Evolutionary conservation across 1,140 invertebrate genomes (phyloP).

Genomic region (Lethrus apterus): DNA sequence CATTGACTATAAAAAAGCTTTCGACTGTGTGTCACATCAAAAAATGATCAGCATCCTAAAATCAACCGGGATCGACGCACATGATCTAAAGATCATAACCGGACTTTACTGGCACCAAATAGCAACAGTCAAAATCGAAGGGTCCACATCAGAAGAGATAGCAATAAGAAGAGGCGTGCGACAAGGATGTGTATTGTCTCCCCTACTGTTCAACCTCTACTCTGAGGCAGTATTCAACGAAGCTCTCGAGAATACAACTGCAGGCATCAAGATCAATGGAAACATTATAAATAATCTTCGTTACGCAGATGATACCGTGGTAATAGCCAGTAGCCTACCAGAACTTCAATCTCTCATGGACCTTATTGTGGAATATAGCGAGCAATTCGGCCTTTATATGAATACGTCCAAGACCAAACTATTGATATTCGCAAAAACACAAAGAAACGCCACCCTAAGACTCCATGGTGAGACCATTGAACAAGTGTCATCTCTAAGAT

Average conservation of each 20-base stretch:
- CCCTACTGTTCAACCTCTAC: constrained; percentile 8
- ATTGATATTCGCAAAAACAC: constrained; percentile 17
- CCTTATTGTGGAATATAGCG: constrained; percentile 10
- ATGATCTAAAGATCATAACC: constrained; percentile 15
- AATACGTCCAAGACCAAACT: constrained; percentile 22
- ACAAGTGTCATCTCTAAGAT: no score
- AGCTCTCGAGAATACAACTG: constrained; percentile 14
- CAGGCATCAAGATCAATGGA: constrained; percentile 19
- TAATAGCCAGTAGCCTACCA: constrained; percentile 18
- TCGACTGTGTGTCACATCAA: constrained; percentile 9
- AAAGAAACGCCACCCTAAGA: no score
- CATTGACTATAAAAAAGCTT: constrained; percentile 25
- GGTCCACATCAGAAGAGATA: no score
- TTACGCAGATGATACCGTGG: constrained; percentile 26
- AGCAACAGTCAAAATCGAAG: no score
- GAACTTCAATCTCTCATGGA: constrained; percentile 19
- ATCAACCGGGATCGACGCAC: constrained; percentile 14
- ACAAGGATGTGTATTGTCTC: constrained; percentile 6
- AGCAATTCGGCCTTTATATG: constrained; percentile 16
- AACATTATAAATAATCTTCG: constrained; percentile 19
- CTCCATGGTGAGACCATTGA: no score
- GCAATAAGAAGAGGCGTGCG: background rate
- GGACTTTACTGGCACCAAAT: constrained; percentile 17
- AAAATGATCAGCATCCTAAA: no score
- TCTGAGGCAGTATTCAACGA: constrained; percentile 19